Evolutionary conservation across 2,888 invertebrate species (phyloP), one percentile per base, ranked within the genome.

Genomic region (Lasioglossum leucozonium): DNA sequence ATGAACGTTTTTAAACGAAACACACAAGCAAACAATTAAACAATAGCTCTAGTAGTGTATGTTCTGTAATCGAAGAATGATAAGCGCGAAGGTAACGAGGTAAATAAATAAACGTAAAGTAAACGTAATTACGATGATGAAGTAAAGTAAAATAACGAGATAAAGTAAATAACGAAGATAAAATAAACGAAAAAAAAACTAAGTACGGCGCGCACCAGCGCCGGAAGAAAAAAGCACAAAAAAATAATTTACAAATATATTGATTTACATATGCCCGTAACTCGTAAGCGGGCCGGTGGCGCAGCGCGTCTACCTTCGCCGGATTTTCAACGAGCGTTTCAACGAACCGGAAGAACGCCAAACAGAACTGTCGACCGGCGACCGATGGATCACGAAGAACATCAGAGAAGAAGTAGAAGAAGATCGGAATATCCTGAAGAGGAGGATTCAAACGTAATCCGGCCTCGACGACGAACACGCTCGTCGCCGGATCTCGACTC

Each of bases 261-360:
- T 95, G 95, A 94, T 95, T 95, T 95, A 95, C 95, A 95, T 95
- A 95, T 95, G 95, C 95, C 95, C 95, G 95, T 95, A 95, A 95
- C 94, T 94, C 93, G 93, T 95, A 95, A 95, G 95, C 80, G 94
- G 94, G 93, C 89, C 93, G 93, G 92, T 91, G 88, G 93, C 92
- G 93, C 92, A 92, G 90, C 82, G 72, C 86, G 79, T 26, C 81
- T 81, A 73, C 89, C 84, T 86, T 87, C 83, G 84, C 78, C 81
- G 73, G 88, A 86, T 89, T 86, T 81, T 89, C 90, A 78, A 37
- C 77, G 62, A 6, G 34, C 62, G 16, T 62, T 62, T 30, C 18
- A 62, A 30, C 30, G 8, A 30, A 8, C 62, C 62, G 30, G 16
- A 30, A 62, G 62, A 62, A 30, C 30, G 26, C 62, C 62, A 16